Evolutionary conservation across 2,888 invertebrate genomes (phyloP).

Genomic region (Syritta pipiens): DNA sequence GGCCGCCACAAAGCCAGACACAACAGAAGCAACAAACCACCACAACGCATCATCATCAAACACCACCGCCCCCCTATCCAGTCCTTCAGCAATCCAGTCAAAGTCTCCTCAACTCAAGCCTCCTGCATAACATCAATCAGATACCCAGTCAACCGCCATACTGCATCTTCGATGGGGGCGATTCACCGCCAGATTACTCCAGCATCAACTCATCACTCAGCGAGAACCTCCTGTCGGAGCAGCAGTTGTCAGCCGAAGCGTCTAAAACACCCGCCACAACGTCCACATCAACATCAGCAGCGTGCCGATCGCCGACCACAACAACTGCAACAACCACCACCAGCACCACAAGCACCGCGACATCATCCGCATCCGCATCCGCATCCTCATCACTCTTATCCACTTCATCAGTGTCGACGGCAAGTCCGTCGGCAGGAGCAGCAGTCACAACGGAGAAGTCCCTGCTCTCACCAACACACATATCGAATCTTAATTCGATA

Average conservation of each 20-base stretch:
- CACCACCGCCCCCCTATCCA: constrained; percentile 67
- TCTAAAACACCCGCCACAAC: constrained; percentile 49
- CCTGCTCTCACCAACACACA: constrained; percentile 73
- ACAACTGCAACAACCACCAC: no score
- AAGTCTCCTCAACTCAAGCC: constrained; percentile 76
- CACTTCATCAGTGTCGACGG: constrained; percentile 36
- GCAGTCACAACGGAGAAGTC: constrained; percentile 70
- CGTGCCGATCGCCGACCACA: no score
- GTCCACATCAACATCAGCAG: constrained; percentile 25
- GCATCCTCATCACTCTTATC: constrained; percentile 20
- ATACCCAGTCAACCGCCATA: constrained; percentile 78
- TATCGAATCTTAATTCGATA: constrained; percentile 78
- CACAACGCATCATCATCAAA: constrained; percentile 67
- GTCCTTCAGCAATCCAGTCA: constrained; percentile 62
- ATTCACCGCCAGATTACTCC: constrained; percentile 75
- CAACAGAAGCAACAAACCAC: constrained; percentile 64
- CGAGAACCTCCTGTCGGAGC: constrained; percentile 72
- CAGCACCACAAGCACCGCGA: no score
- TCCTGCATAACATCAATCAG: constrained; percentile 78
- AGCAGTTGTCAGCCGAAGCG: constrained; percentile 56
- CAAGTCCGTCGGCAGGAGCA: constrained; percentile 55
- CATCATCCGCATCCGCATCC: constrained; percentile 42
- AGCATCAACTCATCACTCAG: constrained; percentile 55
- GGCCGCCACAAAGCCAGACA: background rate
- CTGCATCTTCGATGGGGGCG: constrained; percentile 78